A percentile compares a stretch with the other conserved stretches of the same genome.
These are phyloP conservation scores for Mandrillus leucophaeus DNA, from an alignment of 2,113 vertebrate genomes.

Conservation along the genomic window DNA sequence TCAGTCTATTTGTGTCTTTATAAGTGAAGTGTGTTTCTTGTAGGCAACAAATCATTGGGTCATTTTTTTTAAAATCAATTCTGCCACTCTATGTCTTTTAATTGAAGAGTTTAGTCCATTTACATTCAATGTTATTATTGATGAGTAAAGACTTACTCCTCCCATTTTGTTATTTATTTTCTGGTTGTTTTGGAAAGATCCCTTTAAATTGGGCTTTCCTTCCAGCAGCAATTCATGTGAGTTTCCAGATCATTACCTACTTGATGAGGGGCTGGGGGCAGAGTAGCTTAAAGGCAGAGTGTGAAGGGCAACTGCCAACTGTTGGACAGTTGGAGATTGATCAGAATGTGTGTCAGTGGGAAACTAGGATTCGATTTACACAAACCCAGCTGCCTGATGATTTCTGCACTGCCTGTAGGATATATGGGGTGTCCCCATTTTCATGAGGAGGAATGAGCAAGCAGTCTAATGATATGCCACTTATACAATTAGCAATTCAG, in stretches of 20 bases:
- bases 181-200: no score
- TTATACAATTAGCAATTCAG: neutral
- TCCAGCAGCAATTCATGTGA: neutral
- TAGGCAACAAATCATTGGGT: no score
- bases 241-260: conserved; percentile 46
- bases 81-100: no score
- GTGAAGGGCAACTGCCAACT: conserved; percentile 29
- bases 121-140: no score
- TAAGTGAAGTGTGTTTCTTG: no score
- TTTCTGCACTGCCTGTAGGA: neutral
- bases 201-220: conserved; percentile 29
- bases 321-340: neutral
- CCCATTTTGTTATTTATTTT: no score
- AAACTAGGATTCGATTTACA: neutral
- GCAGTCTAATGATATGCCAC: neutral
- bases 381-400: neutral
- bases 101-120: no score
- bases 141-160: no score
- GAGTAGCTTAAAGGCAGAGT: conserved; percentile 18
- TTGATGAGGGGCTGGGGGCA: neutral
- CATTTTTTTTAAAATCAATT: no score
- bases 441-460: neutral
- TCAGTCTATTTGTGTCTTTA: no score
- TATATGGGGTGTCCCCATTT: neutral
- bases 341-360: neutral